These are phyloP conservation scores for Operophtera brumata DNA, from an alignment of 2,888 invertebrate species.

Conservation along the genomic window DNA sequence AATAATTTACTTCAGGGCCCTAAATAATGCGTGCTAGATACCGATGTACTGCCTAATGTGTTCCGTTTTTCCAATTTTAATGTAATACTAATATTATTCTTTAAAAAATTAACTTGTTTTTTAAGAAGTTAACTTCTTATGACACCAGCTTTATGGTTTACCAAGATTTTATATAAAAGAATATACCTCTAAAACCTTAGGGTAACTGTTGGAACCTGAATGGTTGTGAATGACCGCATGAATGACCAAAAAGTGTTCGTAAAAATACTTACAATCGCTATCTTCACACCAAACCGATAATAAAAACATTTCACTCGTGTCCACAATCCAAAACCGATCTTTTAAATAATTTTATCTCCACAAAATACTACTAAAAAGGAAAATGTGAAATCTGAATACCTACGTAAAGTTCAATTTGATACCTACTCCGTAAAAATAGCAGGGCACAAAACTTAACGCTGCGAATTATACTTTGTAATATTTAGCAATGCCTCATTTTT, in stretches of 20 bases:
- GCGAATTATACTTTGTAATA: constrained; percentile 14
- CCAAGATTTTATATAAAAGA: too few species aligned
- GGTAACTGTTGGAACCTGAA: too few species aligned
- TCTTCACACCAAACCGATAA: constrained; percentile 20
- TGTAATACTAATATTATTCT: too few species aligned
- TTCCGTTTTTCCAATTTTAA: too few species aligned
- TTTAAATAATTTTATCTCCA: constrained; percentile 39
- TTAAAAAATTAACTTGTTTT: too few species aligned
- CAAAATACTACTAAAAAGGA: constrained; percentile 22
- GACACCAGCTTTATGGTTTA: too few species aligned
- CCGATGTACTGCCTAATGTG: too few species aligned
- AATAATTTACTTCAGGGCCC: too few species aligned
- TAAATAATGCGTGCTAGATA: too few species aligned
- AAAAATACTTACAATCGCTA: constrained; percentile 6
- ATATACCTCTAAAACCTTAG: too few species aligned
- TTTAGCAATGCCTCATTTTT: constrained; percentile 14
- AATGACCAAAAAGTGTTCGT: background rate
- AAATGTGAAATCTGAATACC: constrained; percentile 29
- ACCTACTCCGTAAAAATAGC: constrained; percentile 41
- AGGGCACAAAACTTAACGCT: constrained; percentile 24
- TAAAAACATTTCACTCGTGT: constrained; percentile 18
- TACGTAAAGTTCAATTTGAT: constrained; percentile 41
- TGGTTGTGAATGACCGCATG: background rate
- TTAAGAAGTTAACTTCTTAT: too few species aligned
- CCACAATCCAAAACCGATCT: constrained; percentile 24